These are phyloP conservation scores for Leucoraja ocellata DNA, from an alignment of 2,797 vertebrate genomes.

Conservation along the genomic window DNA sequence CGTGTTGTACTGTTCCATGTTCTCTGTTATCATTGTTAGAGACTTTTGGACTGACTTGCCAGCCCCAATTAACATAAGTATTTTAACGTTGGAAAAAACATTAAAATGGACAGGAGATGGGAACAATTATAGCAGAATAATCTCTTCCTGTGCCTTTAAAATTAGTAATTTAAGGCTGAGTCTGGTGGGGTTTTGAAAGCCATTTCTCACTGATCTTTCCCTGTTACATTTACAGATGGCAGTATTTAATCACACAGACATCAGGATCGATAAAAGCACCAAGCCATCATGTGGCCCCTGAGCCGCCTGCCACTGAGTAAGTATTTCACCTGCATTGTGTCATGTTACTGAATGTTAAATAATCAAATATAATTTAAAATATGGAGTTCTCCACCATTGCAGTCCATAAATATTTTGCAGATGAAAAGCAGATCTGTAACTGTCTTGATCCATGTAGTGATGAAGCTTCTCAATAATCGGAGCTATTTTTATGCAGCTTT, in stretches of 20 bases:
- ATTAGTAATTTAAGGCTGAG: not conserved
- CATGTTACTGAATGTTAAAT: not conserved
- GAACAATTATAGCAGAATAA: not conserved
- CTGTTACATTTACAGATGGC: constrained; percentile 69
- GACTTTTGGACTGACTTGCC: not conserved
- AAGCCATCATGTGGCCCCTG: constrained; percentile 67
- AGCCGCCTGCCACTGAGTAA: constrained; percentile 63
- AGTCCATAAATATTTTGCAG: not conserved
- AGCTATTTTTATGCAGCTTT: not conserved
- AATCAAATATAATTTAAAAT: not conserved
- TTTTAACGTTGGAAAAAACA: not conserved
- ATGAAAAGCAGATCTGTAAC: not conserved
- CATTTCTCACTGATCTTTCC: not conserved
- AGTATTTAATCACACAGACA: constrained; percentile 81
- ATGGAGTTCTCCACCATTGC: no score
- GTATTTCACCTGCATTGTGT: not conserved
- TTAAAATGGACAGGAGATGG: not conserved
- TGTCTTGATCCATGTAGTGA: not conserved
- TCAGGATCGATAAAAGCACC: constrained; percentile 81
- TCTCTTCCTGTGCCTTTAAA: not conserved
- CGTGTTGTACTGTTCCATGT: no score
- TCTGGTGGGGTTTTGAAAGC: constrained; percentile 15
- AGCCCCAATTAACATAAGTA: not conserved
- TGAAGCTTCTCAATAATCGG: not conserved
- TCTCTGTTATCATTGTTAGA: no score